Conservation (phyloP, 2,797 vertebrate genomes). For the Alauda arvensis region DNA sequence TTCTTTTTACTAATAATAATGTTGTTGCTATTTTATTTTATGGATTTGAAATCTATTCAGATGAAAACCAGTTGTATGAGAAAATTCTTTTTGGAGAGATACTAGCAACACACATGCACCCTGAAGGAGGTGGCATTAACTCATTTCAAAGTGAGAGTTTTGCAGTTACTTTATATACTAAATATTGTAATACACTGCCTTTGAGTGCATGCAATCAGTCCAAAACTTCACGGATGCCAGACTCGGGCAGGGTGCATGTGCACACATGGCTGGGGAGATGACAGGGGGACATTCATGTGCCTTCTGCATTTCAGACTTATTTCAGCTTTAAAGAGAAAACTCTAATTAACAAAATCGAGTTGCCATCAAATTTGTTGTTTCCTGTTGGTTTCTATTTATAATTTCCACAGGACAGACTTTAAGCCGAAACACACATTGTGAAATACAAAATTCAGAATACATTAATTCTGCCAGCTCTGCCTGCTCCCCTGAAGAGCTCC, state of each 20-base stretch:
- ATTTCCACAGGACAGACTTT: neutral
- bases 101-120: neutral
- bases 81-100: neutral
- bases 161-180: neutral
- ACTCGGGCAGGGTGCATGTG: rapidly evolving
- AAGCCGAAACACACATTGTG: neutral
- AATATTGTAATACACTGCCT: neutral
- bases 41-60: neutral
- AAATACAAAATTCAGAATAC: neutral
- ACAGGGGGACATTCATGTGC: rapidly evolving
- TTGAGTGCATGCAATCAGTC: neutral
- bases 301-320: neutral
- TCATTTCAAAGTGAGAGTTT: neutral
- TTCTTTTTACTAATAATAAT: neutral
- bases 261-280: rapidly evolving
- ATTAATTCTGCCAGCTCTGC: neutral
- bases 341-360: neutral
- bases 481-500: neutral
- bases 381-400: neutral
- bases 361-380: neutral
- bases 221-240: neutral
- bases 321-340: neutral
- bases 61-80: neutral
- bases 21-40: neutral
- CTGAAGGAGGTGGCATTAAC: neutral